Percentiles rank a stretch among this genome's conserved stretches.
Conservation (phyloP, 2,797 vertebrate species). For the Amphiprion clarkii region DNA sequence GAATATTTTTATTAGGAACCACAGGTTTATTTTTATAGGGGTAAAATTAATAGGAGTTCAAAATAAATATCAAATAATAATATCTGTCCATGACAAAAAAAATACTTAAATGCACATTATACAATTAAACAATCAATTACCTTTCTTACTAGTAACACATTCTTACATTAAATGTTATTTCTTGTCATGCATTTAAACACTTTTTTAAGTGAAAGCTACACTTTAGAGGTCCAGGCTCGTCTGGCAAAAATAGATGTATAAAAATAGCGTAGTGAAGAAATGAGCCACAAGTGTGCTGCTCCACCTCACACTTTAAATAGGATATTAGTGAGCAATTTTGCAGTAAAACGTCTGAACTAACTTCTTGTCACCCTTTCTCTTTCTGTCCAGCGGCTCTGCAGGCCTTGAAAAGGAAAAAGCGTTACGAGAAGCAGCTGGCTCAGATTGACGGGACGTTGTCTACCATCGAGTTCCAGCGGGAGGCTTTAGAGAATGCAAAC, state of each 20-base stretch:
- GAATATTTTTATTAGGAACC: too few relatives aligned
- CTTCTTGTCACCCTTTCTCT: neutral
- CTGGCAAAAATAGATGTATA: too few relatives aligned
- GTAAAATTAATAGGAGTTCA: too few relatives aligned
- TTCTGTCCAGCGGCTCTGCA: constrained; percentile 89
- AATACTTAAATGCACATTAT: neutral
- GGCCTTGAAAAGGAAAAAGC: constrained; percentile 97
- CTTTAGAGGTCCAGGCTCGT: neutral
- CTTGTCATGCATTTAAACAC: too few relatives aligned
- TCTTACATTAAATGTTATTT: too few relatives aligned
- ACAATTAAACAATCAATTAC: neutral
- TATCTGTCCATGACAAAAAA: too few relatives aligned
- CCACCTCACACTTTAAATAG: neutral
- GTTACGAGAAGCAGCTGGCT: constrained; percentile 93
- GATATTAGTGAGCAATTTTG: neutral
- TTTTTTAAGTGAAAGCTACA: neutral
- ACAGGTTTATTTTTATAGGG: too few relatives aligned
- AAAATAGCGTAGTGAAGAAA: too few relatives aligned
- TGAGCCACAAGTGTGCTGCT: too few relatives aligned
- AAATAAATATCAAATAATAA: too few relatives aligned
- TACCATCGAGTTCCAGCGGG: constrained; percentile 97
- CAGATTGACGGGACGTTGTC: constrained; percentile 97
- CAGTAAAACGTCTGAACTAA: neutral
- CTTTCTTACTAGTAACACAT: too few relatives aligned
- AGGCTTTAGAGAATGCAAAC: constrained; percentile 97